A percentile compares a stretch with the other conserved stretches of the same genome.
These are phyloP conservation scores for Pelodiscus sinensis DNA, from an alignment of 2,113 vertebrate species.

Conservation along the genomic window DNA sequence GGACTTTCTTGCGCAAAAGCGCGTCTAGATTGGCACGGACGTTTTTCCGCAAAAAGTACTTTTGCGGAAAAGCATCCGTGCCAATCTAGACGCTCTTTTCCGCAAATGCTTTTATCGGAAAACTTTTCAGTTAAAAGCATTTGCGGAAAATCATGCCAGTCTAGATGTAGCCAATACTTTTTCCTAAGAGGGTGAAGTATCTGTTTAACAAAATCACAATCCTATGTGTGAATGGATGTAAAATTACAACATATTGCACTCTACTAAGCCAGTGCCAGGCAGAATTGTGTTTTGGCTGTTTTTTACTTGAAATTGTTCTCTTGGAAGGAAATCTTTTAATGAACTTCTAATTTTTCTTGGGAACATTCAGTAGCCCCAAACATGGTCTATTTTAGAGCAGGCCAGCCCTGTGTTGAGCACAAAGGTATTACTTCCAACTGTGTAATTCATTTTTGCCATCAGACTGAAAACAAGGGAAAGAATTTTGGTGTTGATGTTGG, in stretches of 20 bases:
- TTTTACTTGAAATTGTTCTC: background rate
- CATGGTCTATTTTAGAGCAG: background rate
- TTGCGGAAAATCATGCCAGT: no score
- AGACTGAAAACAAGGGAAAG: constrained; percentile 53
- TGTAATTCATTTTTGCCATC: background rate
- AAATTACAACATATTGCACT: background rate
- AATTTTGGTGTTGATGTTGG: constrained; percentile 42
- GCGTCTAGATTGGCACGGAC: no score
- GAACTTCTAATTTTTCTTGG: background rate
- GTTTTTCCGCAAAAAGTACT: no score
- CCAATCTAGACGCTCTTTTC: no score
- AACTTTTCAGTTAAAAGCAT: no score
- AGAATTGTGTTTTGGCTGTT: background rate
- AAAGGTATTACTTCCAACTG: background rate
- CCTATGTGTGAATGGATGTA: background rate
- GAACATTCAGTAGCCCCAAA: background rate
- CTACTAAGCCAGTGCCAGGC: background rate
- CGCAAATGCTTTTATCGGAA: no score
- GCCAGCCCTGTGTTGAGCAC: background rate
- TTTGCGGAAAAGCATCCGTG: no score
- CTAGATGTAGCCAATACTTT: no score
- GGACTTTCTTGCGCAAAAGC: no score
- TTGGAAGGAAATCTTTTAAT: background rate
- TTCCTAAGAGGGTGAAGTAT: background rate
- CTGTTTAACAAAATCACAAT: background rate